phyloP scores from a whole-genome alignment of 2,113 vertebrate species.

The Halichoeres trimaculatus region DNA sequence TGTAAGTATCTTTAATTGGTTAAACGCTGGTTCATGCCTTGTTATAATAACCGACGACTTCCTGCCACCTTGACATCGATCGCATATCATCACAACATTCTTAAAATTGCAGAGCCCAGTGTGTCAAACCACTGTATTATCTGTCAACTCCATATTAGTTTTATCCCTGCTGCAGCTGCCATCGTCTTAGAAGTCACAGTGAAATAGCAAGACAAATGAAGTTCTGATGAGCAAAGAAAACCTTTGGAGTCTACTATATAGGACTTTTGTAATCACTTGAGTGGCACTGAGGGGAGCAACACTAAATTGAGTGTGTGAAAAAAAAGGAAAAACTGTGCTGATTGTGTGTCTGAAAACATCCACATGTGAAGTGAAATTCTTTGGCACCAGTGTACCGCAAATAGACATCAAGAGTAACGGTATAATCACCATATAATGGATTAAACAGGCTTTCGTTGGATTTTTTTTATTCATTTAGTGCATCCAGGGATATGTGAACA shows the following conservation, averaged over 20 bases:
- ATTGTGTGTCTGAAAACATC: conserved; percentile 54
- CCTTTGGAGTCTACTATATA: conserved; percentile 60
- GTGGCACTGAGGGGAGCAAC: conserved; percentile 33
- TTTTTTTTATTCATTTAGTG: neutral
- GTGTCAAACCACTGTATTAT: conserved; percentile 60
- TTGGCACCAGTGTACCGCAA: conserved; percentile 27
- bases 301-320: conserved; percentile 47
- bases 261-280: conserved; percentile 46
- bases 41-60: conserved; percentile 17
- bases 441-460: conserved; percentile 10
- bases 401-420: conserved; percentile 1
- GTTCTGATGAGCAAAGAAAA: conserved; percentile 53
- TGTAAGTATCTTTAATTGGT: neutral
- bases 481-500: neutral
- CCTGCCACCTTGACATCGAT: conserved; percentile 5
- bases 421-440: conserved; percentile 17
- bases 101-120: conserved; percentile 27
- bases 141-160: conserved; percentile 51
- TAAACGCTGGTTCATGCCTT: conserved; percentile 3
- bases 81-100: conserved; percentile 10
- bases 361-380: conserved; percentile 49
- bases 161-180: conserved; percentile 56
- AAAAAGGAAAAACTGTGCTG: conserved; percentile 36
- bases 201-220: conserved; percentile 59
- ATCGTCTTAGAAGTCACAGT: conserved; percentile 53